A percentile compares a stretch with the other conserved stretches of the same genome.
These are phyloP conservation scores for Falco concolor DNA, from an alignment of 2,797 vertebrate genomes.

Conservation along the genomic window DNA sequence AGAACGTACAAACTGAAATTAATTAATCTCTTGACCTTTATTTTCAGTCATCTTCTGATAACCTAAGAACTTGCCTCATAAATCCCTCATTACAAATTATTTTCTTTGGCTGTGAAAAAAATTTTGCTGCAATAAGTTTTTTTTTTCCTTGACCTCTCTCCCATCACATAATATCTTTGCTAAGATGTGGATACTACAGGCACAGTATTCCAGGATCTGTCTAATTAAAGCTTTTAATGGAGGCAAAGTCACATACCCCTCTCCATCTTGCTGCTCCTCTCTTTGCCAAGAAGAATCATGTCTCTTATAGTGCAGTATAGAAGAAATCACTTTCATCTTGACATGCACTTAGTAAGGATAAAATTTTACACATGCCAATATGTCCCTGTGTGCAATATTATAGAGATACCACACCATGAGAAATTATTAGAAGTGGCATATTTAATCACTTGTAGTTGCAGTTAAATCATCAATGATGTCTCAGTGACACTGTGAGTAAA, in stretches of 20 bases:
- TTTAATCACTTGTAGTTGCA: not conserved
- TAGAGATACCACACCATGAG: not conserved
- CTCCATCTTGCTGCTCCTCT: not conserved
- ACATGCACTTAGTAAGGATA: not conserved
- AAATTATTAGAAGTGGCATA: not conserved
- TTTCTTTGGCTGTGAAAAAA: slow-evolving; percentile 19
- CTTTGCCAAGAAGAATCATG: not conserved
- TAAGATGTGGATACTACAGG: not conserved
- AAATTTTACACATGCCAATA: not conserved
- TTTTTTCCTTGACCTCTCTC: not conserved
- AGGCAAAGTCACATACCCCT: not conserved
- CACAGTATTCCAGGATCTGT: not conserved
- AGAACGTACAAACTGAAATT: not conserved
- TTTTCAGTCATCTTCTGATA: slow-evolving; percentile 25
- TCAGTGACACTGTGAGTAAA: not conserved
- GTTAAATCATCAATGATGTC: not conserved
- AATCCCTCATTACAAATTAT: slow-evolving; percentile 31
- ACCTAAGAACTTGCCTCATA: slow-evolving; percentile 33
- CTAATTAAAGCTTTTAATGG: not conserved
- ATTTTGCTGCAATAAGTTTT: not conserved
- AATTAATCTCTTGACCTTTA: not conserved
- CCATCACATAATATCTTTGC: not conserved
- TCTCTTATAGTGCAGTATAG: not conserved
- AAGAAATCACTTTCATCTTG: not conserved
- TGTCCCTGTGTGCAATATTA: not conserved